phyloP scores from a whole-genome alignment of 2,113 vertebrate species.

The Polyodon spathula region DNA sequence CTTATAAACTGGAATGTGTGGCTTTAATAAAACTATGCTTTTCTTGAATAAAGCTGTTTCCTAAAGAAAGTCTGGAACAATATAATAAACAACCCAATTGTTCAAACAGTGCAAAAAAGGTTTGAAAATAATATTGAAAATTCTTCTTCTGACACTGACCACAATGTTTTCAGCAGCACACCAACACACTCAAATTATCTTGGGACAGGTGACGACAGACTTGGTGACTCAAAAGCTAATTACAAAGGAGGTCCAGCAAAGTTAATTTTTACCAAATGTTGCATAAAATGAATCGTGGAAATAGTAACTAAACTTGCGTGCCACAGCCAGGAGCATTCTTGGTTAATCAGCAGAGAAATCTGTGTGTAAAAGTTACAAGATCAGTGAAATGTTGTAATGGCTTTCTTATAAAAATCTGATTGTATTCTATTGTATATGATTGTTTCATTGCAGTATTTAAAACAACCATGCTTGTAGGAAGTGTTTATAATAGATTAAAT shows the following conservation, averaged over 20 bases:
- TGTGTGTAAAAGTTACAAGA: not conserved
- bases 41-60: not conserved
- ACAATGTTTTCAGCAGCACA: not conserved
- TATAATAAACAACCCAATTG: not conserved
- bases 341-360: not conserved
- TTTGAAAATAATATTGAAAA: not conserved
- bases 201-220: constrained; percentile 11
- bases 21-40: not conserved
- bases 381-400: too few species aligned
- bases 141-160: not conserved
- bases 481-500: too few species aligned
- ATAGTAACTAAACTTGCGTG: not conserved
- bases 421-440: too few species aligned
- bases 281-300: not conserved
- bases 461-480: too few species aligned
- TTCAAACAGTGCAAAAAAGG: not conserved
- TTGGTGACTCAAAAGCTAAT: not conserved
- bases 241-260: not conserved
- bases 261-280: not conserved
- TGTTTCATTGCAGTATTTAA: too few species aligned
- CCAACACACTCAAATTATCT: not conserved
- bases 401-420: too few species aligned
- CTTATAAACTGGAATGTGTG: not conserved
- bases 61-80: not conserved
- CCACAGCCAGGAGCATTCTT: not conserved